Percentiles rank a stretch among this genome's conserved stretches.
Conservation (phyloP, 1,140 invertebrate genomes). For the Drosophila quadrilineata region DNA sequence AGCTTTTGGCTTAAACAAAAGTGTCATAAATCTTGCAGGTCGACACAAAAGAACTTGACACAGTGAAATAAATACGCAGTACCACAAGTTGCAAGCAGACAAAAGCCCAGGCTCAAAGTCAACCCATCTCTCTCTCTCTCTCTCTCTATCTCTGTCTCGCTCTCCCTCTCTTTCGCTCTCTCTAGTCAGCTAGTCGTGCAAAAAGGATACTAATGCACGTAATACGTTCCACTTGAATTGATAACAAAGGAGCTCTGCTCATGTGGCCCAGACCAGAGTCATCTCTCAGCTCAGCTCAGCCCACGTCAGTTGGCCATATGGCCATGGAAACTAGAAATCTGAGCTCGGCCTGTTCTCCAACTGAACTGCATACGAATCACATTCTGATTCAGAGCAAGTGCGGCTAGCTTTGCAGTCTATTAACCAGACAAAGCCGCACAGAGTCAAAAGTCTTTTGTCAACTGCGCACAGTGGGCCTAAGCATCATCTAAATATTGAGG, state of each 20-base stretch:
- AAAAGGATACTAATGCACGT: constrained; percentile 73
- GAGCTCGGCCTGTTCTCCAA: not conserved
- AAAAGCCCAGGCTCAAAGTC: constrained; percentile 4
- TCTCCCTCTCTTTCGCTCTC: too few species aligned
- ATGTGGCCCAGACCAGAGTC: constrained; percentile 25
- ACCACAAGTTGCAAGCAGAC: constrained; percentile 23
- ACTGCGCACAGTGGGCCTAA: constrained; percentile 1
- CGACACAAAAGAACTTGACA: constrained; percentile 65
- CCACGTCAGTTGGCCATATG: constrained; percentile 6
- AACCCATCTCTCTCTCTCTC: too few species aligned
- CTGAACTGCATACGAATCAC: not conserved
- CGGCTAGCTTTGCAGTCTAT: constrained; percentile 37
- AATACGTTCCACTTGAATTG: constrained; percentile 74
- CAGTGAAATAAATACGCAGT: constrained; percentile 60
- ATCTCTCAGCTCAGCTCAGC: not conserved
- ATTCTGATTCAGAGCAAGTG: constrained; percentile 27
- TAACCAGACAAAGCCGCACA: constrained; percentile 28
- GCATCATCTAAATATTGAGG: too few species aligned
- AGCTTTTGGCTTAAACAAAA: constrained; percentile 67
- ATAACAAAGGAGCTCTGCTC: constrained; percentile 43
- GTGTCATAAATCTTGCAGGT: constrained; percentile 74
- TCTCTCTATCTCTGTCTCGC: too few species aligned
- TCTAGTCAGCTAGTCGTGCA: constrained; percentile 26
- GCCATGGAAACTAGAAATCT: constrained; percentile 14
- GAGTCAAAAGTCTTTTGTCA: constrained; percentile 40